Evolutionary conservation across 2,888 invertebrate species (phyloP).

Genomic region (Geotrupes spiniger): DNA sequence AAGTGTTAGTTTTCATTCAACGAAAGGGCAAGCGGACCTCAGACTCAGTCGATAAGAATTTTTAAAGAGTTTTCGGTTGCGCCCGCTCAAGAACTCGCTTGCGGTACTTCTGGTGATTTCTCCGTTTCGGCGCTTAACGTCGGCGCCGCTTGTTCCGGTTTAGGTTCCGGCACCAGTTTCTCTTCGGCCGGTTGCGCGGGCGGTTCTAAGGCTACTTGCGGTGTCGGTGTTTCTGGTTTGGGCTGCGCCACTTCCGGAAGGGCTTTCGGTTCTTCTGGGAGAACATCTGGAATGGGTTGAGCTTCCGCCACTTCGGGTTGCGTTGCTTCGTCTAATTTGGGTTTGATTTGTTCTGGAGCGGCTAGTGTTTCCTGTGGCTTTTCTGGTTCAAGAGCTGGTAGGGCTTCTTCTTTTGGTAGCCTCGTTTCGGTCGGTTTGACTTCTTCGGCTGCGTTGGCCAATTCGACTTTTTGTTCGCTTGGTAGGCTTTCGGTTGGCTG

Average conservation of each 20-base stretch:
- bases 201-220: conserved; percentile 21
- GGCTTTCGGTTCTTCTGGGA: conserved; percentile 20
- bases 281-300: conserved; percentile 25
- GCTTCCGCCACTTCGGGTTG: conserved; percentile 16
- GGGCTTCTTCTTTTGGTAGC: conserved; percentile 18
- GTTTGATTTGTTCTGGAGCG: conserved; percentile 44
- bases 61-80: conserved; percentile 24
- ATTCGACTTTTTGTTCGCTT: conserved; percentile 27
- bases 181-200: conserved; percentile 20
- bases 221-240: conserved; percentile 23
- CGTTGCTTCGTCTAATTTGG: conserved; percentile 36
- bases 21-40: conserved; percentile 47
- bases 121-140: conserved; percentile 22
- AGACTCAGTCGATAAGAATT: conserved; percentile 17
- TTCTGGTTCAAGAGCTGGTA: conserved; percentile 22
- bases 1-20: conserved; percentile 38
- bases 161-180: not conserved
- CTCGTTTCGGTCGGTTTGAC: conserved; percentile 18
- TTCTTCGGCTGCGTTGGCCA: conserved; percentile 29
- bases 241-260: conserved; percentile 19
- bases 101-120: conserved; percentile 34
- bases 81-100: conserved; percentile 41
- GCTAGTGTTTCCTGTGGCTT: conserved; percentile 42
- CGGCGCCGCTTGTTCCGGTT: conserved; percentile 14
- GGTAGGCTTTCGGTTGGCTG: conserved; percentile 37